Base-by-base conservation (phyloP, 2,113 vertebrate species). In the Platysteira castanea region DNA sequence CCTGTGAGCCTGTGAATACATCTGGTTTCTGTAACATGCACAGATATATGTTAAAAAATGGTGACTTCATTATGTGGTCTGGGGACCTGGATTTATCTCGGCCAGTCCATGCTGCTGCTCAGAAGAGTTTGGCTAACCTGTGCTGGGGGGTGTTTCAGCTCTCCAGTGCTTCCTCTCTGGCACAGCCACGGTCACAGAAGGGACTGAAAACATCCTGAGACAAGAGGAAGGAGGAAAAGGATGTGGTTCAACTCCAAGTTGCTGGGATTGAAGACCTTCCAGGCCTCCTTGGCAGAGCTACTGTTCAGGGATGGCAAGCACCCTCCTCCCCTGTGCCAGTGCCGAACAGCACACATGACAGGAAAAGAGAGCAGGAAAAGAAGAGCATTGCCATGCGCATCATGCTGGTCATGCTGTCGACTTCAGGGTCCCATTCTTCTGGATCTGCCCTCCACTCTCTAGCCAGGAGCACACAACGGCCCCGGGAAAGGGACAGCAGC, bases 191-290 rank as follows among this genome's bases (percentile, higher is more conserved):
- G 26, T 81, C 82, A 52, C 57, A 78, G 56, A 13, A 4, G 57
- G 41, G 47, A 69, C 28, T 22, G 33, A 91, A 94, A 84, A 68
- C 74, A 87, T 91, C 67, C 75, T 90, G 85, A 77, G 61, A 87
- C 0, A 12, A 91, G 31, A 71, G 52, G 59, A 95, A 83, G 27
- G 14, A 90, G 83, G 89, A 90, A 91, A 56, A 71, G 50, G 87
- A 95, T 91, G 74, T 94, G 73, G n/a, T 83, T 54, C 49, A 69
- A n/a, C 23, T 86, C 63, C 76, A 92, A 46, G 54, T 19, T 90
- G 17, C 74, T 63, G 56, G 35, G 56, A 95, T 35, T 92, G 64
- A 93, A 92, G 84, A 44, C 61, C 47, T 94, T 93, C 85, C 92
- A 94, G 60, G 56, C 13, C 35, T 78, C 37, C 54, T 81, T 92